Evolutionary conservation across 2,113 vertebrate genomes (phyloP).

Genomic region (Microtus ochrogaster): DNA sequence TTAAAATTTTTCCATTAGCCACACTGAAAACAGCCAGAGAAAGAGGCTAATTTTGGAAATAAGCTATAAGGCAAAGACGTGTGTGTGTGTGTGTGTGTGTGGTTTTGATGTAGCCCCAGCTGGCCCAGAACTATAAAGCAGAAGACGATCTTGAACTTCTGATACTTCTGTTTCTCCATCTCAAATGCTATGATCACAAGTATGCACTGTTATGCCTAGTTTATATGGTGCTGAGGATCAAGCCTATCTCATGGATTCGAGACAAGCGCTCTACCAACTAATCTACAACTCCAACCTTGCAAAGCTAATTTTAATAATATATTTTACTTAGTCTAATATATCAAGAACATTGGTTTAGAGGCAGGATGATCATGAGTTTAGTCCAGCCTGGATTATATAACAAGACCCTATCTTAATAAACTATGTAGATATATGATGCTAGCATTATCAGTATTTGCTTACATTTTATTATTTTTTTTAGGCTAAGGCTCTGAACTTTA

Average conservation of each 20-base stretch:
- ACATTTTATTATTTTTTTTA: constrained; percentile 12
- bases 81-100: rapidly evolving
- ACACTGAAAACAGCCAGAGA: constrained; percentile 44
- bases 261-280: not conserved
- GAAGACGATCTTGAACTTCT: not conserved
- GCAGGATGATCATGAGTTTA: not conserved
- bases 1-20: not conserved
- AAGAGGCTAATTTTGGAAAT: not conserved
- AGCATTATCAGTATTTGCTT: constrained; percentile 8
- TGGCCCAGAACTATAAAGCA: not conserved
- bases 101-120: not conserved
- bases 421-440: not conserved
- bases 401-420: not conserved
- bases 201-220: not conserved
- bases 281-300: not conserved
- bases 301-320: constrained; percentile 34
- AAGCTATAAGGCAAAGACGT: not conserved
- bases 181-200: not conserved
- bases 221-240: not conserved
- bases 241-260: not conserved
- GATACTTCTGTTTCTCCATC: not conserved
- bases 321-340: constrained; percentile 48
- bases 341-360: constrained; percentile 29
- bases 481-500: constrained; percentile 39
- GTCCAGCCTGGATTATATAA: not conserved